Evolutionary conservation across 2,888 invertebrate species (phyloP).

Genomic region (Frankliniella intonsa): DNA sequence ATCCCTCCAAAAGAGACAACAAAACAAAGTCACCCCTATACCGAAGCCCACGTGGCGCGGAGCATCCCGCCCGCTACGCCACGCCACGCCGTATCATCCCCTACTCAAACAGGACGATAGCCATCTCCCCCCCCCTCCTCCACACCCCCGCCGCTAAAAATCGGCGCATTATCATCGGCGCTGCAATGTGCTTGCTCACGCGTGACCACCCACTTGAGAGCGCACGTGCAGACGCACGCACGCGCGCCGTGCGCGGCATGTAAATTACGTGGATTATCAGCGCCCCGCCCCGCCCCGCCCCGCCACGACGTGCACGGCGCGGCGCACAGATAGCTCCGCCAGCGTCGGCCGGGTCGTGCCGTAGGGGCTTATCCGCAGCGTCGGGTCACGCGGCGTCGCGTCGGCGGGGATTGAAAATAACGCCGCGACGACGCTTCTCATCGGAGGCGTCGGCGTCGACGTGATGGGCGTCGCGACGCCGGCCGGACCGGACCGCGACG

Average conservation of each 20-base stretch:
- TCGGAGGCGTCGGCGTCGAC: too few relatives aligned
- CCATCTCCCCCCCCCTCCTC: background rate
- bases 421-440: too few relatives aligned
- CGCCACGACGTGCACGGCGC: background rate
- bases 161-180: background rate
- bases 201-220: conserved; percentile 17
- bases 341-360: background rate
- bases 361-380: background rate
- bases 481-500: too few relatives aligned
- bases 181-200: background rate
- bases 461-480: too few relatives aligned
- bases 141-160: background rate
- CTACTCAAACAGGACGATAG: too few relatives aligned
- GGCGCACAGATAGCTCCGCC: background rate
- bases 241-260: background rate
- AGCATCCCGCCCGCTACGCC: too few relatives aligned
- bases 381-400: background rate
- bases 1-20: too few relatives aligned
- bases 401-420: too few relatives aligned
- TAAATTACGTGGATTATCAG: background rate
- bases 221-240: background rate
- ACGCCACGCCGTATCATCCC: too few relatives aligned
- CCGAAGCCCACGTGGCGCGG: too few relatives aligned
- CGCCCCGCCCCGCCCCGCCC: background rate
- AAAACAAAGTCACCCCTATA: too few relatives aligned